Evolutionary conservation across 2,888 invertebrate genomes (phyloP).

Genomic region (Tachina lurida): DNA sequence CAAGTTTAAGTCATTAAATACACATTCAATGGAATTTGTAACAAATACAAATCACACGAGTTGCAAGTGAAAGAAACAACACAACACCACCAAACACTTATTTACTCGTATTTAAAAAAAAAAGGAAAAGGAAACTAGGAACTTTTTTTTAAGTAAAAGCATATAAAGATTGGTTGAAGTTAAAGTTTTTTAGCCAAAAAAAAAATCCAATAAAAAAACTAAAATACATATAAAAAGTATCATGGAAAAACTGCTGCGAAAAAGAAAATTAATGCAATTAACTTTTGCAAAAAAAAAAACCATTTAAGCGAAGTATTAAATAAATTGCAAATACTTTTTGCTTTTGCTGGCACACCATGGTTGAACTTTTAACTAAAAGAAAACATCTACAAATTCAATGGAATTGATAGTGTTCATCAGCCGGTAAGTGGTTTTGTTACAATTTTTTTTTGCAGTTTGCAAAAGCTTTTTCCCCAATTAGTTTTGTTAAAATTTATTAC

Average conservation of each 20-base stretch:
- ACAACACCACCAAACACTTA: not conserved
- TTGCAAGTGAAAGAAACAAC: conserved; percentile 4
- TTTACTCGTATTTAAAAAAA: not conserved
- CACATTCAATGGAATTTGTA: conserved; percentile 63
- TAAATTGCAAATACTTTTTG: conserved; percentile 9
- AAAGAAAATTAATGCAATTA: conserved; percentile 39
- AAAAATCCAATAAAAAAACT: not conserved
- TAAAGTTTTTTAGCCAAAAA: not conserved
- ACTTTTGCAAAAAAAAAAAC: not conserved
- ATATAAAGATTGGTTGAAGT: not conserved
- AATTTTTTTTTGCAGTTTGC: not conserved
- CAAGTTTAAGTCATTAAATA: conserved; percentile 67
- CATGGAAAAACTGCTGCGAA: conserved; percentile 2
- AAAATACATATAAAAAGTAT: not conserved
- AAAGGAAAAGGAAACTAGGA: not conserved
- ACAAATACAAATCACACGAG: conserved; percentile 54
- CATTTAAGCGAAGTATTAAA: conserved; percentile 18
- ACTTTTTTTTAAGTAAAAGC: not conserved
- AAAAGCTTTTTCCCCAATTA: not conserved
- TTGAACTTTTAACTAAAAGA: not conserved
- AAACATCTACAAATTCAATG: not conserved
- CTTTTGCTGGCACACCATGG: not conserved
- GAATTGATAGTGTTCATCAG: not conserved
- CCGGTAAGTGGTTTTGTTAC: not conserved
- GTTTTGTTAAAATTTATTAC: too few species aligned